Evolutionary conservation across 2,797 vertebrate species (phyloP), one percentile per base, ranked within the genome.

Genomic region (Naso thynnoides): DNA sequence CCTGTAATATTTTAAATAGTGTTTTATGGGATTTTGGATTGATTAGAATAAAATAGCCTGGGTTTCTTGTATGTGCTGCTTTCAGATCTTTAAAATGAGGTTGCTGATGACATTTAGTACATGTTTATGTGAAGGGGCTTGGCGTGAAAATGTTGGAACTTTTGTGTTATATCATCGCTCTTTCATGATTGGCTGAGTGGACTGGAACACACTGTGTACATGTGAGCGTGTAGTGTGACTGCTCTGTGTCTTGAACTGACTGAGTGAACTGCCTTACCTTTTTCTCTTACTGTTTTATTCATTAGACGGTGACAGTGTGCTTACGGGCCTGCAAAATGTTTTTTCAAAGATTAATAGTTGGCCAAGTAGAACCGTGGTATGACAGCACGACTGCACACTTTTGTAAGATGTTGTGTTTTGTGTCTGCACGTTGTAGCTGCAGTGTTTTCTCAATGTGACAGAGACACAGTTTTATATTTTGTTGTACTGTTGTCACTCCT

Each of bases 121-220:
- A 33, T 48, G 4, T 61, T 29, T 68, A 33, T 66, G 52, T 24
- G 24, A 29, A 54, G 27, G 18, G 59, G 26, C 18, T 73, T 26
- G 39, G 42, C 38, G 11, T 70, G 53, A 63, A 83, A 76, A 76
- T 81, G 75, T 61, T 69, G 52, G 36, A 83, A 84, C 75, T 84
- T 87, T 65, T 48, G 50, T 78, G 79, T 90, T 88, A 86, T 88
- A 88, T 91, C 83, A 87, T 59, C 63, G 59, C 74, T 75, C 71
- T 31, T 76, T 68, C 62, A 73, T 66, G 88, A 87, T 83, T 89
- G 89, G 86, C 83, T 80, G 81, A 57, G 64, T 65, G 60, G 36
- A 62, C 60, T 70, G 73, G 86, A 82, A 81, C 60, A 82, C 70
- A 84, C 41, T 61, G 39, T 48, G 73, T 65, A 71, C 82, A 83